Percentiles rank a stretch among this genome's conserved stretches.
phyloP scores from a whole-genome alignment of 2,113 vertebrate genomes.

The Carlito syrichta region DNA sequence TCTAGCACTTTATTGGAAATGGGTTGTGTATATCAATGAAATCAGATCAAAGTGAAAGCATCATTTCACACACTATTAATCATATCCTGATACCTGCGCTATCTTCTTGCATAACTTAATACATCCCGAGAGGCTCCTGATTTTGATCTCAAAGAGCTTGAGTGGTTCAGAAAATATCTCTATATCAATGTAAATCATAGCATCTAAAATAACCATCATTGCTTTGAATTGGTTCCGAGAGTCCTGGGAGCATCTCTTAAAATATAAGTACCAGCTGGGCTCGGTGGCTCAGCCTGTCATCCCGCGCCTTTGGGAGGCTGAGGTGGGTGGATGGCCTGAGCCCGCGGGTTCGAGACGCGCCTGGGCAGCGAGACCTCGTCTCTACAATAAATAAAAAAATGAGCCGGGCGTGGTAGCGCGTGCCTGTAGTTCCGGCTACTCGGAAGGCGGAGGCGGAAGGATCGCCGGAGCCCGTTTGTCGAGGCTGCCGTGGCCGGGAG shows the following conservation, averaged over 20 bases:
- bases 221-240: background rate
- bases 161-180: constrained; percentile 42
- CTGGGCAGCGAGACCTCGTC: too few relatives aligned
- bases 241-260: constrained; percentile 1
- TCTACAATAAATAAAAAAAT: too few relatives aligned
- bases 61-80: constrained; percentile 35
- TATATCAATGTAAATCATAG: constrained; percentile 49
- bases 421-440: too few relatives aligned
- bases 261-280: background rate
- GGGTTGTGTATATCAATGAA: background rate
- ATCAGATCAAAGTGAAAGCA: constrained; percentile 17
- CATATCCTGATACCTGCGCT: background rate
- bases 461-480: too few relatives aligned
- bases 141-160: background rate
- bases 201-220: constrained; percentile 27
- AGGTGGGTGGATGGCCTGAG: too few relatives aligned
- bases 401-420: too few relatives aligned
- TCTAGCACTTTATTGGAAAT: constrained; percentile 63
- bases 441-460: too few relatives aligned
- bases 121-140: constrained; percentile 1
- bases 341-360: too few relatives aligned
- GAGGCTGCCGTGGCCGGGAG: too few relatives aligned
- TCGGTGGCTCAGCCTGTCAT: too few relatives aligned
- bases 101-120: constrained; percentile 48
- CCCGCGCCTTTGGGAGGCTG: too few relatives aligned